phyloP scores from a whole-genome alignment of 2,888 invertebrate species.

The Sericinus montela region DNA sequence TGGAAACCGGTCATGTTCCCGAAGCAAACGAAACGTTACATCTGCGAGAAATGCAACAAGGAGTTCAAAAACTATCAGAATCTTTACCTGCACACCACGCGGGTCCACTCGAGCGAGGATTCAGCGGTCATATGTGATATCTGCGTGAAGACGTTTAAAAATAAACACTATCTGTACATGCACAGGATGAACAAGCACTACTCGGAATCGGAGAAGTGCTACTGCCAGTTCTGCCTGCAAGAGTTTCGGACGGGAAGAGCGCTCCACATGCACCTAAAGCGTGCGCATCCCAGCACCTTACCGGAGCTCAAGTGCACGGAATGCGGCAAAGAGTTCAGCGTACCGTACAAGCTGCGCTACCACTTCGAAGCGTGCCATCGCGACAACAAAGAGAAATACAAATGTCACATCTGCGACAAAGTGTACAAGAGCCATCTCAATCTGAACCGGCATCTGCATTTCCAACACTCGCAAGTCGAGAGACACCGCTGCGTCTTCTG shows the following conservation, averaged over 20 bases:
- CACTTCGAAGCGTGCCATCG: constrained; percentile 58
- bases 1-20: constrained; percentile 66
- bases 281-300: constrained; percentile 58
- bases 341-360: constrained; percentile 62
- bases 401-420: constrained; percentile 61
- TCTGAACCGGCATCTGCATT: constrained; percentile 57
- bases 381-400: constrained; percentile 53
- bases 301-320: constrained; percentile 65
- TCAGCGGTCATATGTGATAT: constrained; percentile 62
- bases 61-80: constrained; percentile 72
- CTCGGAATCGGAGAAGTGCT: constrained; percentile 64
- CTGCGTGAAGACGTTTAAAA: constrained; percentile 68
- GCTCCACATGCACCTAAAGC: constrained; percentile 62
- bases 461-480: constrained; percentile 59
- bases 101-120: constrained; percentile 66
- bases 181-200: constrained; percentile 73
- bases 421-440: constrained; percentile 61
- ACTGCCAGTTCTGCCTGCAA: constrained; percentile 65
- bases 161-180: constrained; percentile 72
- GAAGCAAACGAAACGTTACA: constrained; percentile 52
- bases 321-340: constrained; percentile 60
- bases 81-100: constrained; percentile 59
- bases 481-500: constrained; percentile 68
- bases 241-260: constrained; percentile 63
- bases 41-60: constrained; percentile 63